These are phyloP conservation scores for Nicator chloris DNA, from an alignment of 2,113 vertebrate genomes.

Conservation along the genomic window DNA sequence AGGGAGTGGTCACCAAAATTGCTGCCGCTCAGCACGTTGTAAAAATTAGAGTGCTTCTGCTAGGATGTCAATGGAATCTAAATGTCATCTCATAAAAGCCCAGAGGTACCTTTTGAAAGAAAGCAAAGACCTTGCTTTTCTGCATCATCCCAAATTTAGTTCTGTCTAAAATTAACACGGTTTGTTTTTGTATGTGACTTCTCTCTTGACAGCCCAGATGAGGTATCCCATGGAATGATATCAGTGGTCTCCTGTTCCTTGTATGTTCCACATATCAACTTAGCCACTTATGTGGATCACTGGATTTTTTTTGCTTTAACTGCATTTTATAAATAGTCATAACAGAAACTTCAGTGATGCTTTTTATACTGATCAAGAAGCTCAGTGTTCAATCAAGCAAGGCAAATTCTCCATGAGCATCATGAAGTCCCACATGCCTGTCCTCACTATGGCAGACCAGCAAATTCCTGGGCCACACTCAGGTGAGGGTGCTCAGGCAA, in stretches of 20 bases:
- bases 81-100: background rate
- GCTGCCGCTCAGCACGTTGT: background rate
- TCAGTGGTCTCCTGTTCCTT: background rate
- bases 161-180: background rate
- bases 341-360: conserved; percentile 5
- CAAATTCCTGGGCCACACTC: background rate
- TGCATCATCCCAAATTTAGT: background rate
- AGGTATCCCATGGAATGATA: background rate
- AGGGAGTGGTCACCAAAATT: background rate
- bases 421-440: background rate
- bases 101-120: background rate
- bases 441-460: background rate
- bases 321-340: conserved; percentile 11
- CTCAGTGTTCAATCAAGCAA: background rate
- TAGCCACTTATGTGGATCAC: conserved; percentile 15
- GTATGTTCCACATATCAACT: background rate
- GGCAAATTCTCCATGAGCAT: background rate
- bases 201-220: background rate
- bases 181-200: background rate
- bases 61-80: background rate
- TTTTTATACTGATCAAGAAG: background rate
- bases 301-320: conserved; percentile 57
- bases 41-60: background rate
- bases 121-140: background rate
- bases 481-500: background rate